Evolutionary conservation across 2,797 vertebrate genomes (phyloP), one percentile per base, ranked within the genome.

Genomic region (Leptoclinus maculatus): DNA sequence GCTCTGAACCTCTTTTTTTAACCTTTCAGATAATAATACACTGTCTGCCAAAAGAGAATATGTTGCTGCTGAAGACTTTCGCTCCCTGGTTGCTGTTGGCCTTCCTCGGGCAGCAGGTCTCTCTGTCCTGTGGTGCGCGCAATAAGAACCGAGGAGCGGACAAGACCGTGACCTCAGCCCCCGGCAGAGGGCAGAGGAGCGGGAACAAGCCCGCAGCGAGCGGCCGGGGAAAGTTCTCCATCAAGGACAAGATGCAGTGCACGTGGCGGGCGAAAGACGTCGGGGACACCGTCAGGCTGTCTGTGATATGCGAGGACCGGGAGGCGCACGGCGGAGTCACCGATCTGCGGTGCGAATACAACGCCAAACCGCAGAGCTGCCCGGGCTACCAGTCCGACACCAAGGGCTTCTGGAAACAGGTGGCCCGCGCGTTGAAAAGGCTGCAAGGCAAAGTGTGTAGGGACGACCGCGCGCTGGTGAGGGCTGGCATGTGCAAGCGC

Each of bases 351-450:
- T 99, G 98, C 3, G 76, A 92, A 3, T 99, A 96, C 90, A 83
- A 80, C 0, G 97, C 91, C 43, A 93, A 91, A 11, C 97, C 97
- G 13, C 78, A 90, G 0, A 66, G 79, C 0, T 99, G 98, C 59
- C 76, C 93, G 1, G 92, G 89, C 9, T 96, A 94, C 78, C 34
- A 5, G 16, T 67, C 89, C 68, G 87, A 95, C 53, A 82, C 89
- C 14, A 90, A 84, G 19, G 56, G 41, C 72, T 98, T 96, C 82
- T 98, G 97, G 97, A 97, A 95, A 56, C 97, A 98, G 85, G 90
- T 98, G 58, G 74, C 84, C 2, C 91, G 96, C 27, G 91, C 90
- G 0, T 77, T 99, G 4, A 96, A 90, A 62, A 95, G 85, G 45
- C 91, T 96, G 66, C 93, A 95, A 27, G 90, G 81, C 23, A 86